phyloP scores from a whole-genome alignment of 2,888 invertebrate species.

The Eupithecia abbreviata region DNA sequence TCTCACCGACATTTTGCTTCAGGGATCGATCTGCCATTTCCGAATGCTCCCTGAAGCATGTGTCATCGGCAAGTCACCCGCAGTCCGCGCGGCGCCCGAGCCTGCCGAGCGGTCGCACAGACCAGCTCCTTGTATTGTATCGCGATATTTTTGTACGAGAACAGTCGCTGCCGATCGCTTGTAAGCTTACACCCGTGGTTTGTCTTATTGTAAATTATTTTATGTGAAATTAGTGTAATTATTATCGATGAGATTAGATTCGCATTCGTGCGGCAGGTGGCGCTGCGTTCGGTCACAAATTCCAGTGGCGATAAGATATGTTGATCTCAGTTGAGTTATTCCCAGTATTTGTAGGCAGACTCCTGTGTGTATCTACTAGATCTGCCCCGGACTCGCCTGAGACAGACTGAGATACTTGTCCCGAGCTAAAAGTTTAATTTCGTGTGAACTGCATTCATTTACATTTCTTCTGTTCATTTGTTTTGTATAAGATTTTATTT shows the following conservation, averaged over 20 bases:
- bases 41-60: neutral
- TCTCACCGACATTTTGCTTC: neutral
- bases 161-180: constrained; percentile 37
- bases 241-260: neutral
- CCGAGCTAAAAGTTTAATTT: constrained; percentile 55
- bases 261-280: constrained; percentile 2
- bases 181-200: constrained; percentile 16
- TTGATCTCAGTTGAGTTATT: constrained; percentile 67
- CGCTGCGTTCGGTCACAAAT: constrained; percentile 53
- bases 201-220: constrained; percentile 10
- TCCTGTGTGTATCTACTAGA: neutral
- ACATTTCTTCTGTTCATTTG: constrained; percentile 61
- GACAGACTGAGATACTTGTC: constrained; percentile 24
- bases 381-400: neutral
- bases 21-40: neutral
- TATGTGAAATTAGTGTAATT: constrained; percentile 2
- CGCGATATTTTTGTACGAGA: constrained; percentile 45
- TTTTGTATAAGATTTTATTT: constrained; percentile 75
- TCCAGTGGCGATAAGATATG: constrained; percentile 46
- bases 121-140: constrained; percentile 18
- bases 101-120: constrained; percentile 7
- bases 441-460: constrained; percentile 49
- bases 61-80: neutral
- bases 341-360: constrained; percentile 52
- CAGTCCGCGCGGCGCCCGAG: neutral